A percentile compares a stretch with the other conserved stretches of the same genome.
These are phyloP conservation scores for Bucorvus abyssinicus DNA, from an alignment of 2,797 vertebrate species.

Conservation along the genomic window DNA sequence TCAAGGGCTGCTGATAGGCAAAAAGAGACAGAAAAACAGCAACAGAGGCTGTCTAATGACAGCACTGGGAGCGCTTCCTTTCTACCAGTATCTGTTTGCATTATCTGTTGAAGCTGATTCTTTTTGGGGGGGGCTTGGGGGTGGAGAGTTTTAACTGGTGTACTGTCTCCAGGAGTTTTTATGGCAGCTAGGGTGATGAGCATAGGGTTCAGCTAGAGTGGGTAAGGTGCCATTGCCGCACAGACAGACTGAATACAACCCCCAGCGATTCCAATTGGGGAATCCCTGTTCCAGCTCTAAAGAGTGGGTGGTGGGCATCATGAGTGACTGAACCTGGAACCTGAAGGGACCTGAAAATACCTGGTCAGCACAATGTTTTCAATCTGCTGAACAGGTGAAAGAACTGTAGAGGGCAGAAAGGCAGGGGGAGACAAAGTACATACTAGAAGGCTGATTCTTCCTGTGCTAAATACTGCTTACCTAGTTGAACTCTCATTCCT, in stretches of 20 bases:
- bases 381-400: neutral
- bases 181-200: neutral
- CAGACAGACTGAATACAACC: neutral
- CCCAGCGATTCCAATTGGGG: neutral
- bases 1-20: neutral
- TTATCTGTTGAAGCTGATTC: neutral
- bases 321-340: neutral
- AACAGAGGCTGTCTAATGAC: neutral
- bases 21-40: neutral
- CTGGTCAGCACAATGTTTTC: neutral
- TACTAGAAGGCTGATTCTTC: neutral
- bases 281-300: neutral
- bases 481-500: neutral
- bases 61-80: neutral
- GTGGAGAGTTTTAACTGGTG: neutral
- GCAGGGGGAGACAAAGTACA: constrained; percentile 49
- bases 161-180: neutral
- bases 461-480: neutral
- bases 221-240: neutral
- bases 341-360: neutral
- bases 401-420: neutral
- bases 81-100: neutral
- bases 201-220: neutral
- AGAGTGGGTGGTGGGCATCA: neutral
- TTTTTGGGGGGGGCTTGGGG: rapidly evolving